Conservation (phyloP, 2,797 vertebrate genomes). For the Rhadinocentrus ornatus region DNA sequence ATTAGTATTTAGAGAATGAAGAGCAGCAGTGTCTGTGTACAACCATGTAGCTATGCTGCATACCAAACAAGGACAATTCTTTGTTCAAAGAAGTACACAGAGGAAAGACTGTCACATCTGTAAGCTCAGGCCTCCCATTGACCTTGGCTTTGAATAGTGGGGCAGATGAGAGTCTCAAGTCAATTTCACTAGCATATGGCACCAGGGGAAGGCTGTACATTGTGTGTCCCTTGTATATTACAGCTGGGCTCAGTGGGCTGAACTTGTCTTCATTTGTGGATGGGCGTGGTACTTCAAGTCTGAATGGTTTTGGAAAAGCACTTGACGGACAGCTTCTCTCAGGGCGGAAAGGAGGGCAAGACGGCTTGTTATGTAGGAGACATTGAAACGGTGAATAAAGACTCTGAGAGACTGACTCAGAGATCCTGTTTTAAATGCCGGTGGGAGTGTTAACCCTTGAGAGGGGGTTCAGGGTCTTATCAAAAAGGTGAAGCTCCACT, state of each 20-base stretch:
- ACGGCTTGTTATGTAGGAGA: slow-evolving; percentile 51
- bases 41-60: slow-evolving; percentile 39
- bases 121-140: slow-evolving; percentile 40
- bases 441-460: slow-evolving; percentile 57
- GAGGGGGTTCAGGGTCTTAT: slow-evolving; percentile 55
- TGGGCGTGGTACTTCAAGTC: slow-evolving; percentile 15
- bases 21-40: slow-evolving; percentile 25
- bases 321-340: slow-evolving; percentile 47
- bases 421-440: slow-evolving; percentile 49
- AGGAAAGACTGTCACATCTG: slow-evolving; percentile 42
- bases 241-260: slow-evolving; percentile 29
- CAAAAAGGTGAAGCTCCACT: slow-evolving; percentile 58
- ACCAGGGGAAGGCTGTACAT: slow-evolving; percentile 7
- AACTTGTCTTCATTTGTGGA: slow-evolving; percentile 35
- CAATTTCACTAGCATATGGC: slow-evolving; percentile 36
- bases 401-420: slow-evolving; percentile 26
- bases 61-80: slow-evolving; percentile 49
- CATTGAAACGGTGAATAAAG: slow-evolving; percentile 30
- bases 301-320: slow-evolving; percentile 52
- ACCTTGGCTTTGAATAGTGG: slow-evolving; percentile 54
- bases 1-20: slow-evolving; percentile 30
- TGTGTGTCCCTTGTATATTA: slow-evolving; percentile 19
- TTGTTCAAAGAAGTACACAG: slow-evolving; percentile 41
- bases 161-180: slow-evolving; percentile 46
- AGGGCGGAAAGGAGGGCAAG: slow-evolving; percentile 30